Percentiles rank a stretch among this genome's conserved stretches.
phyloP scores from a whole-genome alignment of 2,888 invertebrate genomes.

The Brachylomia viminalis region DNA sequence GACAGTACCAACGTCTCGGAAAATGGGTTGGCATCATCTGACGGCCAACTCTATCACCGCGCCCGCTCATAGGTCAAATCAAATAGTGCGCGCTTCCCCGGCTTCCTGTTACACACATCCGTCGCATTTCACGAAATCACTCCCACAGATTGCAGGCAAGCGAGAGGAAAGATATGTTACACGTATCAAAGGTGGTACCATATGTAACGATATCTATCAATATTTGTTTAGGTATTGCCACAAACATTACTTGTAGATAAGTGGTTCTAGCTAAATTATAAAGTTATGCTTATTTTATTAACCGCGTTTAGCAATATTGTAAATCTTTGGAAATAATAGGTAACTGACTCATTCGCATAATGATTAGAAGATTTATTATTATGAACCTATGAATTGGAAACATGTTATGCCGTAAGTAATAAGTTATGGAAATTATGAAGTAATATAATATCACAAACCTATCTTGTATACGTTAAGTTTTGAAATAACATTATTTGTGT shows the following conservation, averaged over 20 bases:
- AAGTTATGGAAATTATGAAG: conserved; percentile 34
- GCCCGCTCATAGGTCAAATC: too few relatives aligned
- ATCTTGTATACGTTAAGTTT: conserved; percentile 6
- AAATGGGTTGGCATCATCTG: too few relatives aligned
- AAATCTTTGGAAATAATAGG: conserved; percentile 23
- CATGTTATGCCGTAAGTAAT: conserved; percentile 37
- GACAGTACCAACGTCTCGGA: too few relatives aligned
- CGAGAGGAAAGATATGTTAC: too few relatives aligned
- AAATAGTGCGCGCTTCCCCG: too few relatives aligned
- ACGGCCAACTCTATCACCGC: too few relatives aligned
- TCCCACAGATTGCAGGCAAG: too few relatives aligned
- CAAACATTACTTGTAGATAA: neutral
- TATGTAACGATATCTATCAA: neutral
- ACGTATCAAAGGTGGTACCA: too few relatives aligned
- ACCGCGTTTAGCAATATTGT: conserved; percentile 7
- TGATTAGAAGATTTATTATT: conserved; percentile 10
- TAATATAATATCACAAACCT: conserved; percentile 26
- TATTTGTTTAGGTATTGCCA: neutral
- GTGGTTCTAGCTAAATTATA: neutral
- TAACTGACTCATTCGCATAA: conserved; percentile 26
- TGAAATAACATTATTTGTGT: conserved; percentile 11
- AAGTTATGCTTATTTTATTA: neutral
- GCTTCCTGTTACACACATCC: too few relatives aligned
- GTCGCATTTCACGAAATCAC: too few relatives aligned
- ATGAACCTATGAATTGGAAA: conserved; percentile 17